These are phyloP conservation scores for Amblyjoppa fuscipennis DNA, from an alignment of 2,888 invertebrate species.

Conservation along the genomic window DNA sequence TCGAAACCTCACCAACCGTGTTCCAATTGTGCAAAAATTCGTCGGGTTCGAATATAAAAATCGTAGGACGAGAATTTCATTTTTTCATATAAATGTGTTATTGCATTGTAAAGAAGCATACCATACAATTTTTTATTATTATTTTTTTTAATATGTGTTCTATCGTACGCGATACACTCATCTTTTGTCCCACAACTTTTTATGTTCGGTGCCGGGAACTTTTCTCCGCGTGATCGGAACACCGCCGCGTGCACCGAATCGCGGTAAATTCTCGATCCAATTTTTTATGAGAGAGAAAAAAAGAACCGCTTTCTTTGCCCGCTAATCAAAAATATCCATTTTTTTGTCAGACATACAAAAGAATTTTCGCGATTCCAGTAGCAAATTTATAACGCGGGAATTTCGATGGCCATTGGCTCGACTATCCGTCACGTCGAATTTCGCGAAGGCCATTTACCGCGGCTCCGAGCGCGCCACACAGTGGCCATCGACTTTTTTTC, in stretches of 20 bases:
- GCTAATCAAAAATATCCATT: not conserved
- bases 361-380: not conserved
- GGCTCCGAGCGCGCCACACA: conserved; percentile 9
- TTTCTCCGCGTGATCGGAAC: not conserved
- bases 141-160: no score
- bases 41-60: not conserved
- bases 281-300: not conserved
- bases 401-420: conserved; percentile 25
- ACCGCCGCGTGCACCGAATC: not conserved
- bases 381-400: conserved; percentile 21
- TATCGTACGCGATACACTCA: no score
- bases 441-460: conserved; percentile 42
- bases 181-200: not conserved
- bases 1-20: no score
- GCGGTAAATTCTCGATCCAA: not conserved
- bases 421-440: conserved; percentile 35
- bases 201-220: not conserved
- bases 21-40: no score
- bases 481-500: conserved; percentile 40
- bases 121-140: not conserved
- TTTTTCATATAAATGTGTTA: not conserved
- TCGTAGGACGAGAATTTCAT: not conserved
- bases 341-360: not conserved
- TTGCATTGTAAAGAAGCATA: not conserved
- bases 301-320: not conserved